These are phyloP conservation scores for Actenoides hombroni DNA, from an alignment of 2,113 vertebrate genomes.

Conservation along the genomic window DNA sequence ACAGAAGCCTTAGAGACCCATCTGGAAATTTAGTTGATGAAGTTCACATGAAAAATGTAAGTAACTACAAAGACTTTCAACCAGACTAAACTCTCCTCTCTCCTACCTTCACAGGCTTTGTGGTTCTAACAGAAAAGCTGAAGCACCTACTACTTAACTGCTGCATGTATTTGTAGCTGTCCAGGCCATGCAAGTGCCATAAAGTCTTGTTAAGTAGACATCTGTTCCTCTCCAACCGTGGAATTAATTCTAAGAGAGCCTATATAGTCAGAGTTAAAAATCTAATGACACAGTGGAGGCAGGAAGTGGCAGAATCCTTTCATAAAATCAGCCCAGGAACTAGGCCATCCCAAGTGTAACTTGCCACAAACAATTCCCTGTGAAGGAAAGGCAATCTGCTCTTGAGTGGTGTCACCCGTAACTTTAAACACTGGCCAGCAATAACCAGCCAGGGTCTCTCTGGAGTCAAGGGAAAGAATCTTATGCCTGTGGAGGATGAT, in stretches of 20 bases:
- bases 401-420: not conserved
- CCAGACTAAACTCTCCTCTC: not conserved
- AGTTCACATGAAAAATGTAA: not conserved
- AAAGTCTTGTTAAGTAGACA: not conserved
- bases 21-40: accelerated
- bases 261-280: not conserved
- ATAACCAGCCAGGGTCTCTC: not conserved
- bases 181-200: not conserved
- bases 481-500: not conserved
- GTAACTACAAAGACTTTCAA: not conserved
- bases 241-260: not conserved
- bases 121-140: not conserved
- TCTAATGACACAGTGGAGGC: not conserved
- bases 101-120: not conserved
- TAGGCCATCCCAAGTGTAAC: not conserved
- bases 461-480: not conserved
- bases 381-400: not conserved
- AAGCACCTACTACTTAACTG: not conserved
- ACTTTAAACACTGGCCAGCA: not conserved
- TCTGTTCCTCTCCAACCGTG: not conserved
- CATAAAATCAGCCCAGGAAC: not conserved
- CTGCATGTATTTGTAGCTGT: not conserved
- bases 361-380: not conserved
- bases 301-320: not conserved
- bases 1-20: not conserved